phyloP scores from a whole-genome alignment of 2,113 vertebrate genomes.

The Spheniscus mendiculus region DNA sequence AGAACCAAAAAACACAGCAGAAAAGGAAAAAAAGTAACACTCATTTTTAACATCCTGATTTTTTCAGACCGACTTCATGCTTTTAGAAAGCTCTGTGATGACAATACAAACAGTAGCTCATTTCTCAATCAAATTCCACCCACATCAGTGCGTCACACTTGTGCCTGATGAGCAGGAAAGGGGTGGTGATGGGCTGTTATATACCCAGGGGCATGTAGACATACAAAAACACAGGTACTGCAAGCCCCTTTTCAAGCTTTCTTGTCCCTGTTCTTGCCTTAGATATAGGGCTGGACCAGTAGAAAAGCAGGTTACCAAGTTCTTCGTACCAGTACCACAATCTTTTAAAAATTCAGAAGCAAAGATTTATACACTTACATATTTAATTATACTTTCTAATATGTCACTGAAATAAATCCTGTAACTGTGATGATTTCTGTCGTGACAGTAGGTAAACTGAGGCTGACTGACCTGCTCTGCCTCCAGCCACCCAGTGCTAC shows the following conservation, averaged over 20 bases:
- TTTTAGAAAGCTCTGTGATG: conserved; percentile 35
- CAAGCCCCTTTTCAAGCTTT: background rate
- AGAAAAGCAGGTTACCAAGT: background rate
- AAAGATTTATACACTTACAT: background rate
- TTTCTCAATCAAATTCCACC: conserved; percentile 66
- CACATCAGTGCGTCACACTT: conserved; percentile 56
- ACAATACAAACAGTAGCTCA: conserved; percentile 62
- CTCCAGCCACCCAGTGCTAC: background rate
- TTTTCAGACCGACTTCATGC: background rate
- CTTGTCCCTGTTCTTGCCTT: background rate
- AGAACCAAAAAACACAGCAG: background rate
- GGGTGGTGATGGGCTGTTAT: conserved; percentile 12
- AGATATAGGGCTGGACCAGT: background rate
- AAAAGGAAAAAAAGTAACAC: background rate
- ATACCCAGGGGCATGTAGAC: background rate
- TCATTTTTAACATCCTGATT: conserved; percentile 36
- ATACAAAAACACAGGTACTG: background rate
- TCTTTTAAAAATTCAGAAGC: background rate
- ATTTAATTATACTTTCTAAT: background rate
- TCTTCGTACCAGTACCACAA: background rate
- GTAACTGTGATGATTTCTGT: background rate
- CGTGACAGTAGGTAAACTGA: background rate
- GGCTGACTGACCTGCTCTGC: background rate
- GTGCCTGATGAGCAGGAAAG: conserved; percentile 30
- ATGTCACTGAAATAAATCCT: background rate